These are phyloP conservation scores for Goniozus legneri DNA, from an alignment of 1,140 invertebrate genomes.

Conservation along the genomic window DNA sequence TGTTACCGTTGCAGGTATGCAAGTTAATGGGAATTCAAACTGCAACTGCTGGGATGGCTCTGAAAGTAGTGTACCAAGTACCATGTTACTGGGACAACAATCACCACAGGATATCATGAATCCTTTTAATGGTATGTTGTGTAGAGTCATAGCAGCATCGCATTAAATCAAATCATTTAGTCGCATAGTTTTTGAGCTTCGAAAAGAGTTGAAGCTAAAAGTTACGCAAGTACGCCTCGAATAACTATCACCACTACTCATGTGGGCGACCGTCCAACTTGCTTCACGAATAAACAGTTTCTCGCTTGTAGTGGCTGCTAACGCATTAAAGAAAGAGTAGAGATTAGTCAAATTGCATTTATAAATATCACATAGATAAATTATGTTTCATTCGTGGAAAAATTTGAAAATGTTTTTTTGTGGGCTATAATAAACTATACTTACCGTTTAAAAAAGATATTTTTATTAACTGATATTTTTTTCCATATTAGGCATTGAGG, in stretches of 20 bases:
- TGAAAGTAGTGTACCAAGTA: slow-evolving; percentile 48
- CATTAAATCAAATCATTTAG: too few relatives aligned
- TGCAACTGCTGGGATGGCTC: slow-evolving; percentile 54
- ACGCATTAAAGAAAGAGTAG: not conserved
- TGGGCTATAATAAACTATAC: slow-evolving; percentile 13
- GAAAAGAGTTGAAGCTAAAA: slow-evolving; percentile 28
- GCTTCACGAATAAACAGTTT: slow-evolving; percentile 25
- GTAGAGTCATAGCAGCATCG: too few relatives aligned
- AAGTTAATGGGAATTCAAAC: slow-evolving; percentile 54
- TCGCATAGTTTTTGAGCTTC: too few relatives aligned
- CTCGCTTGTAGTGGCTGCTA: too few relatives aligned
- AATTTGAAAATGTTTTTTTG: slow-evolving; percentile 18
- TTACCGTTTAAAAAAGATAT: not conserved
- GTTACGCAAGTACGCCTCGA: slow-evolving; percentile 35
- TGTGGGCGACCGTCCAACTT: slow-evolving; percentile 20
- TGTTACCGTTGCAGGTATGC: slow-evolving; percentile 41
- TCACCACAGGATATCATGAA: slow-evolving; percentile 49
- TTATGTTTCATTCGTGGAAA: too few relatives aligned
- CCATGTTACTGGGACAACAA: slow-evolving; percentile 50
- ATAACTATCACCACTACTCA: slow-evolving; percentile 25
- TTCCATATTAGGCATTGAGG: slow-evolving; percentile 43
- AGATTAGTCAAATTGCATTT: too few relatives aligned
- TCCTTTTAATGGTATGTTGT: slow-evolving; percentile 45
- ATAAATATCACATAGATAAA: too few relatives aligned
- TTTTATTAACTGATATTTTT: not conserved